Percentiles rank a stretch among this genome's conserved stretches.
Evolutionary conservation across 2,888 invertebrate species (phyloP).

Genomic region (Nymphalis urticae): DNA sequence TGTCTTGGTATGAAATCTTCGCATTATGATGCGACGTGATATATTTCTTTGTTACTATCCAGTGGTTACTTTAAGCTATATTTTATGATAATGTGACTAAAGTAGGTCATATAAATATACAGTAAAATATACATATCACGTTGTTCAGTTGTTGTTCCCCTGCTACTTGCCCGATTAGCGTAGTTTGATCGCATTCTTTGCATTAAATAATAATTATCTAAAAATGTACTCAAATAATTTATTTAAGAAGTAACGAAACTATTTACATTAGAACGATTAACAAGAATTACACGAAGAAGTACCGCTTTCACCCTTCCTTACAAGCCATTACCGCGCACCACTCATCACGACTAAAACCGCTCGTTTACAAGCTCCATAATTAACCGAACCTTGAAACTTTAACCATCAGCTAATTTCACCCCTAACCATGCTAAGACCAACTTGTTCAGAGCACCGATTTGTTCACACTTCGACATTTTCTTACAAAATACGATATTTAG

Average conservation of each 20-base stretch:
- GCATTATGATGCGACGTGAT: too few species aligned
- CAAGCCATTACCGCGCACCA: constrained; percentile 48
- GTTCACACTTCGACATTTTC: not conserved
- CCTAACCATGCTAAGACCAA: constrained; percentile 20
- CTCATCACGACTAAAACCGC: constrained; percentile 50
- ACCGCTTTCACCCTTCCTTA: constrained; percentile 15
- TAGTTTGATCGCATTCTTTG: too few species aligned
- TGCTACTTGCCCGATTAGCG: too few species aligned
- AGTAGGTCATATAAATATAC: too few species aligned
- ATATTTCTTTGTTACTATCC: too few species aligned
- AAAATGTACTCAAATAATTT: not conserved
- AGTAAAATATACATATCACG: too few species aligned
- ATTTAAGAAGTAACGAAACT: not conserved
- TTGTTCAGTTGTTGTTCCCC: too few species aligned
- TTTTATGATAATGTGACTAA: too few species aligned
- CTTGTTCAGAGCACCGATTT: constrained; percentile 15
- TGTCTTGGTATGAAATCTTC: too few species aligned
- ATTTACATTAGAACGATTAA: not conserved
- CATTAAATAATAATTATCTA: not conserved
- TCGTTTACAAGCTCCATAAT: constrained; percentile 60
- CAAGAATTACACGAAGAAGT: constrained; percentile 11
- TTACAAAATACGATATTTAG: not conserved
- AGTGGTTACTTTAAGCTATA: too few species aligned
- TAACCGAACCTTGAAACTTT: constrained; percentile 67
- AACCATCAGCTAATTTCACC: constrained; percentile 65